phyloP scores from a whole-genome alignment of 2,797 vertebrate species.

The Microctenopoma lineatum region DNA sequence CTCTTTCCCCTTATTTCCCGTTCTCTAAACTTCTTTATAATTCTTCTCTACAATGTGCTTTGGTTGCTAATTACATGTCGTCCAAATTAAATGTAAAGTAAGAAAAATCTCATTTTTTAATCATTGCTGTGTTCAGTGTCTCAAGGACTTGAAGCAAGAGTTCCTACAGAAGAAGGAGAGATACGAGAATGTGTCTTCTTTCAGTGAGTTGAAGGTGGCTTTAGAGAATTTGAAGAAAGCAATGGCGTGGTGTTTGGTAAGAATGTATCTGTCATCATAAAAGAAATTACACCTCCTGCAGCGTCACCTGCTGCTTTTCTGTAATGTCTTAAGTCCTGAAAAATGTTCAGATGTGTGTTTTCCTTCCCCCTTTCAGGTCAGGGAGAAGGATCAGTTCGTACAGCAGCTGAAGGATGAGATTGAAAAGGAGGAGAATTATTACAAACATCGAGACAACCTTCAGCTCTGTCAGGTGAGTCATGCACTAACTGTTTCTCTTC shows the following conservation, averaged over 20 bases:
- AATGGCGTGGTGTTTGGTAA: conserved; percentile 68
- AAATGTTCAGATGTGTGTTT: not conserved
- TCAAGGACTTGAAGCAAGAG: conserved; percentile 65
- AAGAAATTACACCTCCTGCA: not conserved
- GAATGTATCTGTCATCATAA: not conserved
- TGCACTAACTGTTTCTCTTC: not conserved
- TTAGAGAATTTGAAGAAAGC: conserved; percentile 74
- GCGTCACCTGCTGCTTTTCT: not conserved
- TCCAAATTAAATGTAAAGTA: not conserved
- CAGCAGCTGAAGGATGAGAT: conserved; percentile 53
- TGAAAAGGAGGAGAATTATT: conserved; percentile 55
- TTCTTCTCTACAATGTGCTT: not conserved
- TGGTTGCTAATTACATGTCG: not conserved
- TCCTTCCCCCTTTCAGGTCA: conserved; percentile 35
- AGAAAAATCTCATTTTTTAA: not conserved
- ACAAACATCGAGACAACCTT: conserved; percentile 61
- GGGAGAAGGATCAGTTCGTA: conserved; percentile 54
- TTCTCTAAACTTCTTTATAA: not conserved
- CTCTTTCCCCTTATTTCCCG: not conserved
- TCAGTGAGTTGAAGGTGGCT: conserved; percentile 63
- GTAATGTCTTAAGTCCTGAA: not conserved
- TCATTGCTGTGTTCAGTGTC: conserved; percentile 32
- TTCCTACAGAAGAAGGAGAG: conserved; percentile 76
- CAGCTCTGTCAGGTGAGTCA: conserved; percentile 56
- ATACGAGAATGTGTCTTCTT: conserved; percentile 67